Conservation (phyloP, 1,140 invertebrate genomes). For the Pteromalus puparum region DNA sequence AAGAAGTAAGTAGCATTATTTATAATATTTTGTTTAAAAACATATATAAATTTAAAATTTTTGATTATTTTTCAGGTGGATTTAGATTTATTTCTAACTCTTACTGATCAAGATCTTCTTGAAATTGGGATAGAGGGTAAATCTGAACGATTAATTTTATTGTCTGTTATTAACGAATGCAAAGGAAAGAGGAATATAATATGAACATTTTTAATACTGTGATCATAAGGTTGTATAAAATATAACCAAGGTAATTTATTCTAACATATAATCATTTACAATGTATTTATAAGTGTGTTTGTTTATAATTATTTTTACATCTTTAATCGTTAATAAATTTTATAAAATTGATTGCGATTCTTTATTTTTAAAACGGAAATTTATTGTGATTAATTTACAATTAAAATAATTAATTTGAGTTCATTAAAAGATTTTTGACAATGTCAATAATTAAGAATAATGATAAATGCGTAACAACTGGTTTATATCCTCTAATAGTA, state of each 20-base stretch:
- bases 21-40: constrained; percentile 18
- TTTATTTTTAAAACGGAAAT: neutral
- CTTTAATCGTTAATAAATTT: neutral
- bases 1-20: constrained; percentile 66
- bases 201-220: constrained; percentile 17
- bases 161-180: constrained; percentile 60
- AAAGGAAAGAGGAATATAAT: constrained; percentile 39
- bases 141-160: constrained; percentile 61
- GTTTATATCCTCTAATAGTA: too few relatives aligned
- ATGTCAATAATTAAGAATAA: too few relatives aligned
- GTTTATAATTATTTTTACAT: constrained; percentile 22
- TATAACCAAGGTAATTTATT: constrained; percentile 33
- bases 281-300: constrained; percentile 16
- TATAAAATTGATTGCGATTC: neutral
- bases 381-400: neutral
- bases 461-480: too few relatives aligned
- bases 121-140: constrained; percentile 68
- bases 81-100: constrained; percentile 66
- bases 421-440: too few relatives aligned
- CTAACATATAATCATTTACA: constrained; percentile 31
- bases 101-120: constrained; percentile 65
- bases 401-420: neutral
- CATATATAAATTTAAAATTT: constrained; percentile 2
- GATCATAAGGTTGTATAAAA: constrained; percentile 10
- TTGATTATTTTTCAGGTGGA: constrained; percentile 64